A percentile compares a stretch with the other conserved stretches of the same genome.
phyloP scores from a whole-genome alignment of 2,113 vertebrate genomes.

The Pseudolaguvia tuberculata region DNA sequence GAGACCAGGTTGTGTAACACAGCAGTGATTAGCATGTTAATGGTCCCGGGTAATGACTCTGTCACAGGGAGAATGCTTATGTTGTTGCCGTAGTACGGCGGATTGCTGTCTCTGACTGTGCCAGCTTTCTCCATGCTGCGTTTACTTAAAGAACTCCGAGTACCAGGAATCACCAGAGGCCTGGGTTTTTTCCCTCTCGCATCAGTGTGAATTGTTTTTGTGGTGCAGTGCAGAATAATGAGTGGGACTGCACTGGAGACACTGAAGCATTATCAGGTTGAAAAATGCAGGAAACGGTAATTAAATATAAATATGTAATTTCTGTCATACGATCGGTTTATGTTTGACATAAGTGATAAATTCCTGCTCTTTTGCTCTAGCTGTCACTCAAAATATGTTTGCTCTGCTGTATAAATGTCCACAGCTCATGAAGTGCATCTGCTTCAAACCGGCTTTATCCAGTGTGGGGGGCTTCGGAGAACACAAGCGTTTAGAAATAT shows the following conservation, averaged over 20 bases:
- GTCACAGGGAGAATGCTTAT: neutral
- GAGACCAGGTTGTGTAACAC: constrained; percentile 32
- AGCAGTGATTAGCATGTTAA: constrained; percentile 43
- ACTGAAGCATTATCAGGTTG: neutral
- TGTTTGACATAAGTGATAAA: too few species aligned
- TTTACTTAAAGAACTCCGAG: neutral
- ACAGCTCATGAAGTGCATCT: constrained; percentile 60
- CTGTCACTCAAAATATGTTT: neutral
- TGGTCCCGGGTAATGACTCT: constrained; percentile 15
- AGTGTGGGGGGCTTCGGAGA: constrained; percentile 48
- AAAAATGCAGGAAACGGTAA: neutral
- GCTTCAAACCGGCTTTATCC: constrained; percentile 65
- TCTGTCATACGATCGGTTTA: too few species aligned
- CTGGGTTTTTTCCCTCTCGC: neutral
- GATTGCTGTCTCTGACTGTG: neutral
- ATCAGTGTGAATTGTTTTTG: constrained; percentile 14
- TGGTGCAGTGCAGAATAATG: constrained; percentile 41
- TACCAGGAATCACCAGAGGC: constrained; percentile 23
- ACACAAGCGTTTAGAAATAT: constrained; percentile 51
- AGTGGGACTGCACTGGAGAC: constrained; percentile 14
- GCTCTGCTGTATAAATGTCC: constrained; percentile 19
- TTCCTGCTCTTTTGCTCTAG: too few species aligned
- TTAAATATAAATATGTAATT: too few species aligned
- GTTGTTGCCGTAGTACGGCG: neutral
- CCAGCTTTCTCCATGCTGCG: neutral